Conservation (phyloP, 2,888 invertebrate genomes). For the Slavum lentiscoides region DNA sequence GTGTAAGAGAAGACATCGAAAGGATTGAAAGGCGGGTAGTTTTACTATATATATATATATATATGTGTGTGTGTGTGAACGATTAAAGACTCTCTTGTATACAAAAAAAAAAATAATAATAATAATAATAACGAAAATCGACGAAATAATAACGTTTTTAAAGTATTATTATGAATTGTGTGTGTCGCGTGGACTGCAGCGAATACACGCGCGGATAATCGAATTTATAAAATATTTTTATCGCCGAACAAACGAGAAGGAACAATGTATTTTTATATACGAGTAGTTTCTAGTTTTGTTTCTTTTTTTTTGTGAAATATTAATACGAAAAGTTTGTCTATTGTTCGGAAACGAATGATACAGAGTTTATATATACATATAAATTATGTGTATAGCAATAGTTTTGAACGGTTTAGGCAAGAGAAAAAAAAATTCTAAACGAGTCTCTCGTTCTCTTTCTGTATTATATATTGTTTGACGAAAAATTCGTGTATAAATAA, state of each 20-base stretch:
- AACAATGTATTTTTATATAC: background rate
- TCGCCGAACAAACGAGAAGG: background rate
- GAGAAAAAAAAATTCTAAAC: constrained; percentile 21
- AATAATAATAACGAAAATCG: too few relatives aligned
- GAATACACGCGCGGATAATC: background rate
- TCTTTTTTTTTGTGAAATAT: constrained; percentile 2
- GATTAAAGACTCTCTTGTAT: too few relatives aligned
- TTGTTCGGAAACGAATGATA: constrained; percentile 18
- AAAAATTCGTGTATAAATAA: background rate
- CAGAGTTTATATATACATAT: background rate
- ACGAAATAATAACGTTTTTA: too few relatives aligned
- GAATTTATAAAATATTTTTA: constrained; percentile 12
- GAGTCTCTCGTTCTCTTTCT: background rate
- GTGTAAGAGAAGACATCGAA: background rate
- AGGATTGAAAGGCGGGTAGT: constrained; percentile 25
- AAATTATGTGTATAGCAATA: background rate
- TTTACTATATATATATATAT: background rate
- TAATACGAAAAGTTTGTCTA: constrained; percentile 26
- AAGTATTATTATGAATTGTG: too few relatives aligned
- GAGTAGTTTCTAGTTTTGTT: background rate
- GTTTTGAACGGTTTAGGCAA: background rate
- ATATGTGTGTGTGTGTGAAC: too few relatives aligned
- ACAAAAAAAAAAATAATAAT: too few relatives aligned
- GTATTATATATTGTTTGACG: constrained; percentile 10
- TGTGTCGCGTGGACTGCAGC: too few relatives aligned